Conservation (phyloP, 2,113 vertebrate species). For the Oncorhynchus clarkii region DNA sequence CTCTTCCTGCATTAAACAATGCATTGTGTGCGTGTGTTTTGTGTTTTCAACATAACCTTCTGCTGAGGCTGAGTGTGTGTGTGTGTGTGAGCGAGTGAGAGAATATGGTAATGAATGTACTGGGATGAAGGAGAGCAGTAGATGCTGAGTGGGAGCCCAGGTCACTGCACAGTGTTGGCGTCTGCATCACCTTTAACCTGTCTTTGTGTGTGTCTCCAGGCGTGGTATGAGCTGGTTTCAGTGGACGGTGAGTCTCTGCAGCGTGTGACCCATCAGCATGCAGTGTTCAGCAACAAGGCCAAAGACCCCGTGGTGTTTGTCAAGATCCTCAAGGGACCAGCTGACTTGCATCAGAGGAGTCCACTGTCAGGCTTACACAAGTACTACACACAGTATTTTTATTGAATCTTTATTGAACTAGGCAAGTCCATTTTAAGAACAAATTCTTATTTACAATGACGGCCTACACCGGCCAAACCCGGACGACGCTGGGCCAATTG, state of each 20-base stretch:
- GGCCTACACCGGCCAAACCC: too few relatives aligned
- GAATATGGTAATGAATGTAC: neutral
- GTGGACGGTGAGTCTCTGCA: constrained; percentile 89
- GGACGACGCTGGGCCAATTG: too few relatives aligned
- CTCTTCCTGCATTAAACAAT: constrained; percentile 59
- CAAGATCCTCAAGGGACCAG: constrained; percentile 73
- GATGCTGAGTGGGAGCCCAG: neutral
- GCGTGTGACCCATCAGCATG: constrained; percentile 88
- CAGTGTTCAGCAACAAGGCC: constrained; percentile 89
- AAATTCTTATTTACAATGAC: too few relatives aligned
- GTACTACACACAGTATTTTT: too few relatives aligned
- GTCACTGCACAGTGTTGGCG: neutral
- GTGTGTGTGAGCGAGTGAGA: neutral
- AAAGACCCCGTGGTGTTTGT: constrained; percentile 93
- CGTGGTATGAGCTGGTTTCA: constrained; percentile 87
- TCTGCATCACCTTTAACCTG: neutral
- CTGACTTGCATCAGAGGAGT: constrained; percentile 1
- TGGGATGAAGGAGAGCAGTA: neutral
- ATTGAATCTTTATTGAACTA: too few relatives aligned
- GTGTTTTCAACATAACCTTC: constrained; percentile 38
- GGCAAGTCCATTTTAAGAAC: too few relatives aligned
- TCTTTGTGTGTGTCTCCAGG: constrained; percentile 64
- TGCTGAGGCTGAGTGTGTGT: constrained; percentile 41
- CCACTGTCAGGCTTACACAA: constrained; percentile 13
- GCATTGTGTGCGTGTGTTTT: neutral